Evolutionary conservation across 37 sponge, comb jelly and placozoan genomes (phyloP).

Genomic region (Oscarella lobularis): DNA sequence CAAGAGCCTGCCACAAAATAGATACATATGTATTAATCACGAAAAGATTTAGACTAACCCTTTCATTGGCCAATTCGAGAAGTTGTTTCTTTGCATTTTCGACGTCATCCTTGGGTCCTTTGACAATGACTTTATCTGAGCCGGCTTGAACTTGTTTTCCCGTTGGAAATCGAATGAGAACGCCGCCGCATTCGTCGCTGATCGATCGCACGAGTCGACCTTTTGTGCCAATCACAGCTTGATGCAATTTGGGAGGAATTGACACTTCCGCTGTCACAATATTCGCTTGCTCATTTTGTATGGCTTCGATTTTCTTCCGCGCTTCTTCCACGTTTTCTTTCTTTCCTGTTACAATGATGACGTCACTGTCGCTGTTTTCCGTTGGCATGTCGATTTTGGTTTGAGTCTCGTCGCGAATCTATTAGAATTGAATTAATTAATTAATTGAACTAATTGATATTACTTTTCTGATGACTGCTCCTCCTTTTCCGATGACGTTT

Average conservation of each 20-base stretch:
- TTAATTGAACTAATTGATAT: background rate
- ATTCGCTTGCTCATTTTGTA: conserved; percentile 69
- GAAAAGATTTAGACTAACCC: conserved; percentile 10
- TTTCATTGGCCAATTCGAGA: conserved; percentile 54
- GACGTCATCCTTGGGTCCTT: conserved; percentile 77
- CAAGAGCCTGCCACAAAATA: conserved; percentile 25
- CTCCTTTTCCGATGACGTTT: conserved; percentile 77
- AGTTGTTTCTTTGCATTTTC: conserved; percentile 56
- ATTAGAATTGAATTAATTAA: background rate
- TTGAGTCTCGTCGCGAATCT: conserved; percentile 71
- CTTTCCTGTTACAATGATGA: conserved; percentile 63
- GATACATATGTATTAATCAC: background rate
- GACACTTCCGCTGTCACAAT: conserved; percentile 38
- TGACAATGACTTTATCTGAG: conserved; percentile 30
- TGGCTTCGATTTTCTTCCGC: conserved; percentile 39
- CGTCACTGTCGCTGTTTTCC: conserved; percentile 65
- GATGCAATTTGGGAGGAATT: conserved; percentile 69
- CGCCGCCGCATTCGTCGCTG: conserved; percentile 76
- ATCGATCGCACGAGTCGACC: conserved; percentile 68
- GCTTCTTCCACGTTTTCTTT: conserved; percentile 80
- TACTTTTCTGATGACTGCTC: conserved; percentile 56
- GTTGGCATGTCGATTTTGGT: conserved; percentile 66
- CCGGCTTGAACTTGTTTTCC: conserved; percentile 10
- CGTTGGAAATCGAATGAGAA: conserved; percentile 60
- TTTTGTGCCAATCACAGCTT: conserved; percentile 71